Base-by-base conservation (phyloP, 2,888 invertebrate species). In the Smittia aterrima region DNA sequence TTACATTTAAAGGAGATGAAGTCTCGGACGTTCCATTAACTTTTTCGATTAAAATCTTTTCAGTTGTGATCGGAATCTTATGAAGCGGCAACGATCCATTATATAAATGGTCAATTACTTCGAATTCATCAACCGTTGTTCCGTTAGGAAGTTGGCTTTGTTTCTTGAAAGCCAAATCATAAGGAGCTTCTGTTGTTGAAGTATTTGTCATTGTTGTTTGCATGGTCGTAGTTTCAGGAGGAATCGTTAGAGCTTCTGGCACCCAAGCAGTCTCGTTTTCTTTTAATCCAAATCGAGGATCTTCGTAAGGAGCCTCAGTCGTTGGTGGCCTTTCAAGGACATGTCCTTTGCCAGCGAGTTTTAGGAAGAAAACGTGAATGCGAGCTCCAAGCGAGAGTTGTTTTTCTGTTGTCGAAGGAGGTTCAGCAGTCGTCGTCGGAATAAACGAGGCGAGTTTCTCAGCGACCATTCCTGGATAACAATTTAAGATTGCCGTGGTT, bases 211-310 rank as follows among this genome's bases (percentile, higher is more conserved):
- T 1, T n/a, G 7, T 3, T 47, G 20, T 66, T 1, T 27, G 38
- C n/a, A 40, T 38, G 7, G 66, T 66, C 1, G 41, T 18, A 13
- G 41, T 13, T 24, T 67, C 67, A n/a, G 67, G 67, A n/a, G 67
- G 67, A 47, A 67, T 41, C n/a, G 67, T 67, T 1, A 67, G 11
- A 11, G 67, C 67, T 24, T 67, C 67, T 1, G 67, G 41, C 24
- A 22, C 24, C 67, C 67, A 67, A 9, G n/a, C 20, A 16, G 40
- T 13, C 22, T 67, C 67, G n/a, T 22, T 32, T 6, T 32, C 32
- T 32, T 32, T 58, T 18, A 22, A 58, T 18, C 1, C 18, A 3
- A 58, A 58, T 4, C n/a, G 58, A 58, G 22, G 53, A 58, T 58
- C 3, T 1, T 58, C 32, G 9, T 6, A 32, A 32, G 20, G n/a